A percentile compares a stretch with the other conserved stretches of the same genome.
Evolutionary conservation across 2,113 vertebrate genomes (phyloP).

Genomic region (Myxocyprinus asiaticus): DNA sequence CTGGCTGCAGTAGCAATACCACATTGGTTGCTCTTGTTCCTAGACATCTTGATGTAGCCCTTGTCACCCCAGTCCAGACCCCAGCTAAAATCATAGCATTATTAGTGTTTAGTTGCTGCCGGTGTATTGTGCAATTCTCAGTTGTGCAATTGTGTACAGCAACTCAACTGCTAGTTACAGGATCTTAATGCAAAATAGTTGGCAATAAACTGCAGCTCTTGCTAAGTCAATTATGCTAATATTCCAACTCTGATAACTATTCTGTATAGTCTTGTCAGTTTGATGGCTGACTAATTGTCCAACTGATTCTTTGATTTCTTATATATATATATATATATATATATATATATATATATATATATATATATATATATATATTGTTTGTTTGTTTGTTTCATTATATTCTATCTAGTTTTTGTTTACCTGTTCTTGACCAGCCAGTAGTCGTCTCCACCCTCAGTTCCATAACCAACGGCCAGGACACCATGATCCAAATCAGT

Average conservation of each 20-base stretch:
- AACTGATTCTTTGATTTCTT: too few relatives aligned
- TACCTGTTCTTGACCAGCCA: constrained; percentile 83
- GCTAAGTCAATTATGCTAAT: too few relatives aligned
- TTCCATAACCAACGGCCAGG: constrained; percentile 74
- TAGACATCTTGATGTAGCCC: constrained; percentile 78
- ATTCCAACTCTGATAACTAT: too few relatives aligned
- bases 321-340: too few relatives aligned
- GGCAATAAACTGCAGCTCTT: too few relatives aligned
- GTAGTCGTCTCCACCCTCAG: constrained; percentile 59
- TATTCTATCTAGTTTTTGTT: background rate
- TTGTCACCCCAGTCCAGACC: constrained; percentile 69
- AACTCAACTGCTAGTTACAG: too few relatives aligned
- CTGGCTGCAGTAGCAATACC: constrained; percentile 72
- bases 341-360: too few relatives aligned
- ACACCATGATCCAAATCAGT: constrained; percentile 69
- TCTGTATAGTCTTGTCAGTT: too few relatives aligned
- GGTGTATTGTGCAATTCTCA: background rate
- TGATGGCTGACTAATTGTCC: too few relatives aligned
- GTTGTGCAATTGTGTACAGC: too few relatives aligned
- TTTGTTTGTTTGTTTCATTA: background rate
- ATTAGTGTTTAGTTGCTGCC: background rate
- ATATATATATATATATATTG: too few relatives aligned
- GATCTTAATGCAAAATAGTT: too few relatives aligned
- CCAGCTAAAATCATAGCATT: constrained; percentile 66
- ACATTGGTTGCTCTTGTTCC: constrained; percentile 78